A percentile compares a stretch with the other conserved stretches of the same genome.
phyloP scores from a whole-genome alignment of 30 jellyfish, hydroid and myxozoan species.

The Morbakka virulenta region DNA sequence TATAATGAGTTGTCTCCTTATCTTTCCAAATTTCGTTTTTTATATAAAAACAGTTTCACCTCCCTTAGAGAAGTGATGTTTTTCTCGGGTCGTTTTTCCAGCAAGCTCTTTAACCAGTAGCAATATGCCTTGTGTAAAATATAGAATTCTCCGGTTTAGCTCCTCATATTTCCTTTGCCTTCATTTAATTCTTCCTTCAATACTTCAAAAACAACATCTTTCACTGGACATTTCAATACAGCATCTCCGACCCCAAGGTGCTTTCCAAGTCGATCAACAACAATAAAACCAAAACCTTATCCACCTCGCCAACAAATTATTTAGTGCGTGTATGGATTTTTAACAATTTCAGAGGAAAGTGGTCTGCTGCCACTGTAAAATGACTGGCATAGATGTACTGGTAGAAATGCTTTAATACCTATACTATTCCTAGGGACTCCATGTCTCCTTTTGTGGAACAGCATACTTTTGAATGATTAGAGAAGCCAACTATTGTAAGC shows the following conservation, averaged over 20 bases:
- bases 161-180: background rate
- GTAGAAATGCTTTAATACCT: slow-evolving; percentile 41
- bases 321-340: slow-evolving; percentile 46
- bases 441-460: slow-evolving; percentile 44
- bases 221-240: slow-evolving; percentile 45
- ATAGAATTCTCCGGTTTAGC: background rate
- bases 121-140: background rate
- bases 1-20: background rate
- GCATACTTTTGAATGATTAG: slow-evolving; percentile 31
- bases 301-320: slow-evolving; percentile 63
- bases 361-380: slow-evolving; percentile 38
- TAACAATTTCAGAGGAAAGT: slow-evolving; percentile 49
- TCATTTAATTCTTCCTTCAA: background rate
- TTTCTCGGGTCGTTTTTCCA: background rate
- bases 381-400: slow-evolving; percentile 54
- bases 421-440: slow-evolving; percentile 51
- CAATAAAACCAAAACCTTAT: slow-evolving; percentile 36
- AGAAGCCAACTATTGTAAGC: slow-evolving; percentile 46
- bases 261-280: slow-evolving; percentile 49
- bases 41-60: background rate
- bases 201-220: slow-evolving; percentile 27
- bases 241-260: slow-evolving; percentile 47
- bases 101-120: background rate
- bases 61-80: background rate
- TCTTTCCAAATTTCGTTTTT: background rate